Base-by-base conservation (phyloP, 2,797 vertebrate species). In the Brachyrhaphis roseni region DNA sequence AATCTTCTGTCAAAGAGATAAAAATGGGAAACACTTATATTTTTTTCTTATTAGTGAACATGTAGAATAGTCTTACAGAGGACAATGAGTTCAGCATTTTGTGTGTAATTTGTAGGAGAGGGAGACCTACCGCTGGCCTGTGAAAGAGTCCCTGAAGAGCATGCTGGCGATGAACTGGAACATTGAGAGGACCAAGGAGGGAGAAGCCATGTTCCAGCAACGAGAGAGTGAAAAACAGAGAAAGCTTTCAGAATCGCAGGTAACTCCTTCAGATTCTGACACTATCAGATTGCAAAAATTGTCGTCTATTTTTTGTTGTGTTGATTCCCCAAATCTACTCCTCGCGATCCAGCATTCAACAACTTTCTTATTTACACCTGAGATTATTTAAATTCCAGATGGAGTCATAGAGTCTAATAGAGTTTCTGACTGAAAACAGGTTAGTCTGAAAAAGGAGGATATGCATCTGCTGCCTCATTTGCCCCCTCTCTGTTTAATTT, bases 101-200 rank as follows among this genome's bases (percentile, higher is more conserved):
- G 6, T 86, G 57, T 82, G 86, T 12, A 77, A 47, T 81, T 7
- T 57, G 62, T 85, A 99, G 98, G 98, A 99, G 89, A 97, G 97
- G 84, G 98, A 99, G 92, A 98, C 97, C 0, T 99, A 99, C 90
- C 97, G 98, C 88, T 99, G 98, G 96, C 98, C 98, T 86, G 96
- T 97, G 75, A 97, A 96, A 90, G 98, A 99, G 90, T 98, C 98
- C 11, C 75, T 99, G 86, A 99, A 98, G 96, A 98, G 97, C 85
- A 99, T 99, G 97, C 79, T 99, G 90, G 95, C 98, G 15, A 94
- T 98, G 94, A 95, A 97, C 83, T 99, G 98, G 98, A 98, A 95
- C 71, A 95, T 99, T 46, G 98, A 99, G 92, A 97, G 97, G 89
- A 97, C 96, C 92, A 99, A 96, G 89, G 98, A 99, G 90, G 98